These are phyloP conservation scores for Synanthedon myopaeformis DNA, from an alignment of 2,888 invertebrate genomes.

Conservation along the genomic window DNA sequence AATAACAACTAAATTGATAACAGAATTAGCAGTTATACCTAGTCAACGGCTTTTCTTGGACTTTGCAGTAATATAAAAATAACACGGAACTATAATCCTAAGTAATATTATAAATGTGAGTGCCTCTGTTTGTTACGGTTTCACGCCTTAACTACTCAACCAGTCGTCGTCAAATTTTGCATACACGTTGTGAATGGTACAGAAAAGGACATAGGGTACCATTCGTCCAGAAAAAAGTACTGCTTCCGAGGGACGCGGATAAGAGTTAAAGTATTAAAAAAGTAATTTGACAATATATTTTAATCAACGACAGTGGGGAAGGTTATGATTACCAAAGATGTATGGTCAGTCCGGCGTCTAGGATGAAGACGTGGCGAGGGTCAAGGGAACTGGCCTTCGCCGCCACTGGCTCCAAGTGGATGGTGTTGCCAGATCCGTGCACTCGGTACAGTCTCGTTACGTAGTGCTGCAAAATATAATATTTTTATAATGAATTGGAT, in stretches of 20 bases:
- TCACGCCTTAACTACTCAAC: no score
- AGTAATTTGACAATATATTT: not conserved
- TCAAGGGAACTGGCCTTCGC: constrained; percentile 82
- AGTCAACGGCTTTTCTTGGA: no score
- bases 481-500: no score
- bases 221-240: no score
- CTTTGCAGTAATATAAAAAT: no score
- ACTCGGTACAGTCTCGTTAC: constrained; percentile 88
- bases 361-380: constrained; percentile 89
- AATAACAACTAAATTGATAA: not conserved
- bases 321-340: constrained; percentile 78
- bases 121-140: no score
- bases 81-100: no score
- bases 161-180: no score
- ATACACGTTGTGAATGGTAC: no score
- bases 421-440: constrained; percentile 86
- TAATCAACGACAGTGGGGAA: not conserved
- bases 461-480: constrained; percentile 72
- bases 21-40: not conserved
- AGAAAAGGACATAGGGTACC: no score
- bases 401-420: constrained; percentile 90
- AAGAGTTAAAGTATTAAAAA: not conserved
- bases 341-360: constrained; percentile 88
- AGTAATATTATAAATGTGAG: no score
- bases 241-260: no score